phyloP scores from a whole-genome alignment of 1,140 invertebrate genomes.

The Brachionus sp. region DNA sequence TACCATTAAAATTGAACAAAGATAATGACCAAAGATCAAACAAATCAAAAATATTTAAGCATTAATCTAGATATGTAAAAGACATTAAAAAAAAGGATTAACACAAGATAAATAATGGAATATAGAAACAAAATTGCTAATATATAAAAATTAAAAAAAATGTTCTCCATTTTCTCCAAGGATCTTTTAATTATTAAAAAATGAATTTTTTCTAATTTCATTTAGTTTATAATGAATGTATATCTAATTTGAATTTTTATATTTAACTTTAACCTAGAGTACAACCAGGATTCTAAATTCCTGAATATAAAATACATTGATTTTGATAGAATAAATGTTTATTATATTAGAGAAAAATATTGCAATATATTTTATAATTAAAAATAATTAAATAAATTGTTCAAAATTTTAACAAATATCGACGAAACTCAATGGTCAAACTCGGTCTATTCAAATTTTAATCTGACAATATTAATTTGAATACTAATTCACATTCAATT shows the following conservation, averaged over 20 bases:
- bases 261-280: not conserved
- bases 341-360: not conserved
- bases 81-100: no score
- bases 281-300: not conserved
- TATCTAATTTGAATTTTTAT: no score
- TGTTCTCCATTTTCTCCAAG: no score
- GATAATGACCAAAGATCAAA: no score
- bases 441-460: not conserved
- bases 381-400: not conserved
- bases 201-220: no score
- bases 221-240: no score
- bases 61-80: no score
- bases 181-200: no score
- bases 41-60: no score
- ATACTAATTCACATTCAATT: not conserved
- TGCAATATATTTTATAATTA: not conserved
- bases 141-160: no score
- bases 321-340: not conserved
- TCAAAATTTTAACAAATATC: not conserved
- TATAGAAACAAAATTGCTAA: no score
- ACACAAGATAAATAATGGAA: no score
- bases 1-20: not conserved
- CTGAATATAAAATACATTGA: not conserved
- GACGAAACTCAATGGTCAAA: not conserved
- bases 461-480: not conserved